Conservation (phyloP, 23 tunicate species). For the Clavelina lepadiformis region DNA sequence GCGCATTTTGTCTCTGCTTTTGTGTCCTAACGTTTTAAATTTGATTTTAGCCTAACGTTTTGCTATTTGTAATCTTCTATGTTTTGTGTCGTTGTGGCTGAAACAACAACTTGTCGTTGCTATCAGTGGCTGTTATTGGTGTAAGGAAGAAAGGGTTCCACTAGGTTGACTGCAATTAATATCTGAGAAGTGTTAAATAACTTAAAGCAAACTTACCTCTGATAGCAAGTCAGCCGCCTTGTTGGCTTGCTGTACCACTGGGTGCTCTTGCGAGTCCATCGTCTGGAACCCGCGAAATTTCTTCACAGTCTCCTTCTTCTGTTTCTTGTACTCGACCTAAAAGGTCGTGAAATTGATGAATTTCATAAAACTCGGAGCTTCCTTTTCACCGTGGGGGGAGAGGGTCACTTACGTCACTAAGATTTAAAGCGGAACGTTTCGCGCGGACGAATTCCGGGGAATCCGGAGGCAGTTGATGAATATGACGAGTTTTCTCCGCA, state of each 20-base stretch:
- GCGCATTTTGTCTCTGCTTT: too few relatives aligned
- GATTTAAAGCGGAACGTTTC: conserved; percentile 52
- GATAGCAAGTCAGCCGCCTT: conserved; percentile 34
- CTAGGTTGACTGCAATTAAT: background rate
- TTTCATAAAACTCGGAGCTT: too few relatives aligned
- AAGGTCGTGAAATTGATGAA: too few relatives aligned
- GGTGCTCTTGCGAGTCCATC: conserved; percentile 44
- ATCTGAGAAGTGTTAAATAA: background rate
- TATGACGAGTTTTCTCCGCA: conserved; percentile 64
- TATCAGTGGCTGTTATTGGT: too few relatives aligned
- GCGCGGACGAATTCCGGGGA: conserved; percentile 83
- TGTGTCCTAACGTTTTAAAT: too few relatives aligned
- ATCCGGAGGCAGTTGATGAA: conserved; percentile 64
- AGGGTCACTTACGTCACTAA: conserved; percentile 80
- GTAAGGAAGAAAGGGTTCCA: background rate
- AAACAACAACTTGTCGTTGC: too few relatives aligned
- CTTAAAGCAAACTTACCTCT: conserved; percentile 24
- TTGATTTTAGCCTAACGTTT: too few relatives aligned
- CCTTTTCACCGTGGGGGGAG: background rate
- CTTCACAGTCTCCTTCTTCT: conserved; percentile 34
- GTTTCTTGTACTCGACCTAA: conserved; percentile 58
- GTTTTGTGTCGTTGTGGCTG: too few relatives aligned
- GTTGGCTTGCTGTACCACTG: conserved; percentile 46
- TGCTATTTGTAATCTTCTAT: too few relatives aligned
- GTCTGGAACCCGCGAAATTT: conserved; percentile 59